phyloP scores from a whole-genome alignment of 1,140 invertebrate genomes.

The Calosoma granatense region DNA sequence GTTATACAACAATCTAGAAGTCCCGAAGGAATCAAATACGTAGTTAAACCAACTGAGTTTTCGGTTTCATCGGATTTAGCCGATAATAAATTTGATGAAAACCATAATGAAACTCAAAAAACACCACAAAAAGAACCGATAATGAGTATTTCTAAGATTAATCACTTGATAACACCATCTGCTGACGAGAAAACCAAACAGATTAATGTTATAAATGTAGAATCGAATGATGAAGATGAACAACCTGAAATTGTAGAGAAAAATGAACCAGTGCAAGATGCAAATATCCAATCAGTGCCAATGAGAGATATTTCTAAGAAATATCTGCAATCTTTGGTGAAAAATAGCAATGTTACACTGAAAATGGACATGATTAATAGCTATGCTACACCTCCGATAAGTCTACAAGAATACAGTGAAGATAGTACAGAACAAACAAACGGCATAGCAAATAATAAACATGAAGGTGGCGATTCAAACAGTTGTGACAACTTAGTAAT shows the following conservation, averaged over 20 bases:
- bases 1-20: slow-evolving; percentile 3
- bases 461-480: background rate
- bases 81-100: slow-evolving; percentile 11
- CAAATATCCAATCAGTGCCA: background rate
- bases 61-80: slow-evolving; percentile 10
- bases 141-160: background rate
- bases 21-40: slow-evolving; percentile 14
- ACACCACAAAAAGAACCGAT: slow-evolving; percentile 6
- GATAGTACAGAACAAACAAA: too few species aligned
- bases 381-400: background rate
- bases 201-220: background rate
- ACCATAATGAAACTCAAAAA: slow-evolving; percentile 10
- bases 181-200: background rate
- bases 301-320: background rate
- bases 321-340: background rate
- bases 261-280: background rate
- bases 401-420: background rate
- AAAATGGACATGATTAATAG: background rate
- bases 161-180: background rate
- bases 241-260: background rate
- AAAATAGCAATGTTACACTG: background rate
- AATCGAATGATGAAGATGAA: background rate
- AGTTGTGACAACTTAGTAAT: too few species aligned
- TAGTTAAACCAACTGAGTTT: background rate
- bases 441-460: too few species aligned